Conservation (phyloP, 2,113 vertebrate genomes). For the Oreochromis niloticus region DNA sequence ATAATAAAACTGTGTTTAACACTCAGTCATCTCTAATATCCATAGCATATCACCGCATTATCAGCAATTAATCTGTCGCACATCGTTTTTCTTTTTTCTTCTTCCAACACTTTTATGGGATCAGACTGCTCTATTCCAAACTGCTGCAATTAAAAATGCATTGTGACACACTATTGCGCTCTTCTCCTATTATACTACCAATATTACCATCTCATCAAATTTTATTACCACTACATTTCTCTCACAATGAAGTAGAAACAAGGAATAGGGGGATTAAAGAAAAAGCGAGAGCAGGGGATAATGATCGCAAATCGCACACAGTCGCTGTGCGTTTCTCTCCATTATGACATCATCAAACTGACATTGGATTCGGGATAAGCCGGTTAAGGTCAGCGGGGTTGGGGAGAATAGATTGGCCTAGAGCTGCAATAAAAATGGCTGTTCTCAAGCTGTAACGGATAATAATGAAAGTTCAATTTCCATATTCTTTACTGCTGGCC, state of each 20-base stretch:
- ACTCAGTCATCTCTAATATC: slow-evolving; percentile 38
- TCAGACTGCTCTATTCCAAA: slow-evolving; percentile 27
- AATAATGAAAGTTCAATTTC: slow-evolving; percentile 52
- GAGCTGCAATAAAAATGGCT: slow-evolving; percentile 31
- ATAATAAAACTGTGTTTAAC: slow-evolving; percentile 51
- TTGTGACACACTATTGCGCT: slow-evolving; percentile 29
- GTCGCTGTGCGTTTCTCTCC: not conserved
- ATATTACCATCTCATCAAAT: slow-evolving; percentile 30
- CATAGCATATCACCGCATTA: slow-evolving; percentile 26
- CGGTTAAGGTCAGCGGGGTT: slow-evolving; percentile 32
- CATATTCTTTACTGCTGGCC: slow-evolving; percentile 43
- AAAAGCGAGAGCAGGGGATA: slow-evolving; percentile 10
- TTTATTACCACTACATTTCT: slow-evolving; percentile 38
- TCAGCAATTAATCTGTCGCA: slow-evolving; percentile 36
- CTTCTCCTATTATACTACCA: slow-evolving; percentile 22
- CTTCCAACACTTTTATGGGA: slow-evolving; percentile 15
- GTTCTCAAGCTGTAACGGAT: slow-evolving; percentile 49
- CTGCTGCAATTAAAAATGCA: slow-evolving; percentile 43
- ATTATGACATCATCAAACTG: slow-evolving; percentile 50
- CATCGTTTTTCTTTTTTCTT: slow-evolving; percentile 6
- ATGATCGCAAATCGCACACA: slow-evolving; percentile 35
- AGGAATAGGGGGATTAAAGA: not conserved
- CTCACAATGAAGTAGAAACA: slow-evolving; percentile 13
- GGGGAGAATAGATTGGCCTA: slow-evolving; percentile 25
- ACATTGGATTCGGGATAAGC: slow-evolving; percentile 23